Evolutionary conservation across 2,888 invertebrate species (phyloP), one percentile per base, ranked within the genome.

Genomic region (Sceliomorpha sp.): DNA sequence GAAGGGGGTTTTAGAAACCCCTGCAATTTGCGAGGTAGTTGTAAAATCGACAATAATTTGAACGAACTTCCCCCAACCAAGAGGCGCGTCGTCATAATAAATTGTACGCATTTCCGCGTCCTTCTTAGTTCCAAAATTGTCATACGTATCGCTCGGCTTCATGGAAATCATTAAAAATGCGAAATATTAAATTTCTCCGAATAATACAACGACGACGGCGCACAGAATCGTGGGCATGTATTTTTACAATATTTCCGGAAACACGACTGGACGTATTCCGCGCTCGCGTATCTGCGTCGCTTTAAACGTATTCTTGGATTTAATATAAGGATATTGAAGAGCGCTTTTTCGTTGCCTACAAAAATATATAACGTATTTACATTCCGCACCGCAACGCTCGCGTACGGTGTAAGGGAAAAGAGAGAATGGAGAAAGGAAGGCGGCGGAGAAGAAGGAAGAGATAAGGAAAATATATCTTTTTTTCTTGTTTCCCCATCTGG

Each of bases 301-400:
- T 60, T 50, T 55, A 56, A 62, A 63, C n/a, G 63, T 48, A 63
- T n/a, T 63, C 56, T 69, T 39, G 56, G 34, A 68, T 62, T 62
- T 68, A 51, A 68, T 62, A 60, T 56, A 56, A 58, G 51, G 50
- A 58, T 60, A 62, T 56, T 62, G 63, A 20, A 53, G 36, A 63
- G 40, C 32, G 53, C 31, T 53, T 34, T 45, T 40, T 51, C 53
- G 32, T 37, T 58, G 51, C 39, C 53, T 69, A 63, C 47, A 69
- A 69, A 69, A 58, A 69, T 69, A 69, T 62, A 69, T 58, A 63
- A 63, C 45, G 27, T 69, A 63, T 63, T 69, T 69, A 63, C 63
- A 69, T 69, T 62, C 27, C 40, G 36, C 34, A 51, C 32, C 37
- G 9, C 48, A 31, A 15, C 39, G 42, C 26, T 26, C 9, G 17